phyloP scores from a whole-genome alignment of 2,113 vertebrate species.

The Shinisaurus crocodilurus region DNA sequence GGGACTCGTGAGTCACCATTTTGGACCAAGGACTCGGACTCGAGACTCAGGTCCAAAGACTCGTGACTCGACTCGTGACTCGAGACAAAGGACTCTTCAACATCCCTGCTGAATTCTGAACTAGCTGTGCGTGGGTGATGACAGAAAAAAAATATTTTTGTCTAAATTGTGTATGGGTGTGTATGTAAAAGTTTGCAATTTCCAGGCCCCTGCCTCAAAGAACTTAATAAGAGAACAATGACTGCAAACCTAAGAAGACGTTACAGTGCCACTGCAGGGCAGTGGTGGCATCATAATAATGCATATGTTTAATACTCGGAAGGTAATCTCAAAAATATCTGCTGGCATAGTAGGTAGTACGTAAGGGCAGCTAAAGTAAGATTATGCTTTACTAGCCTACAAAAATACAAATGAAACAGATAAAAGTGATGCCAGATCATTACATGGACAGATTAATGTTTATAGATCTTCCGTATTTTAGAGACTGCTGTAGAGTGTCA shows the following conservation, averaged over 20 bases:
- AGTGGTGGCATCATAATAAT: neutral
- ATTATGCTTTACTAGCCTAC: neutral
- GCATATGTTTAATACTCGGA: neutral
- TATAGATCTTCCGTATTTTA: constrained; percentile 32
- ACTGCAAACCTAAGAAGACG: neutral
- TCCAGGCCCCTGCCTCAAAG: neutral
- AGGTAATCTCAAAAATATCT: neutral
- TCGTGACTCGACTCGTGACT: too few species aligned
- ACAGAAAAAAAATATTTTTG: neutral
- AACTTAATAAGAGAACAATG: neutral
- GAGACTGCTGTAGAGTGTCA: constrained; percentile 39
- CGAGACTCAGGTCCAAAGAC: too few species aligned
- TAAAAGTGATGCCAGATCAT: neutral
- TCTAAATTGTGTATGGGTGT: neutral
- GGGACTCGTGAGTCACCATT: too few species aligned
- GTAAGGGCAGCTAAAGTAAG: neutral
- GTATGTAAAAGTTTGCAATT: neutral
- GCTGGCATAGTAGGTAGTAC: too few species aligned
- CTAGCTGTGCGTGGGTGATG: too few species aligned
- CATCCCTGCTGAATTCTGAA: too few species aligned
- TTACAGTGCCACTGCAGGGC: neutral
- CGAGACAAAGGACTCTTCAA: too few species aligned
- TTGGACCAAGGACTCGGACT: too few species aligned
- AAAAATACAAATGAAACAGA: neutral
- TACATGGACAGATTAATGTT: constrained; percentile 39